Conservation (phyloP, 2,888 invertebrate species). For the Orthosia gothica region DNA sequence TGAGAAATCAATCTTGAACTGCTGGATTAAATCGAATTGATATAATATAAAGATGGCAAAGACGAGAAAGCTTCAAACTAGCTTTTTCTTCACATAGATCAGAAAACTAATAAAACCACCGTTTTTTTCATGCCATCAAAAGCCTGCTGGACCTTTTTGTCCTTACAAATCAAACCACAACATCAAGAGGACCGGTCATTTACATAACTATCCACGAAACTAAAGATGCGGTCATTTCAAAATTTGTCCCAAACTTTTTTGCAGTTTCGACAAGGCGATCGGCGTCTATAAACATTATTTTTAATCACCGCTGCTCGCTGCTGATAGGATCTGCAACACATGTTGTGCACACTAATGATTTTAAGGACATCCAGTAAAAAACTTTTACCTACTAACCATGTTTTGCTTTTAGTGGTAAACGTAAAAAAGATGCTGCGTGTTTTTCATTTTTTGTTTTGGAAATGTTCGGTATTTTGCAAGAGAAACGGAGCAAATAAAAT, state of each 20-base stretch:
- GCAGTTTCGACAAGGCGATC: slow-evolving; percentile 71
- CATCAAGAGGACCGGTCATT: slow-evolving; percentile 42
- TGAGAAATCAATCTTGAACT: background rate
- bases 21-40: background rate
- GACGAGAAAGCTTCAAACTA: background rate
- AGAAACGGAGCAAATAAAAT: background rate
- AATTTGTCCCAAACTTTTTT: slow-evolving; percentile 74
- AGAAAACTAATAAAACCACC: background rate
- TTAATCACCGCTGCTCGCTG: slow-evolving; percentile 77
- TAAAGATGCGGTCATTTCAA: slow-evolving; percentile 75
- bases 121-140: background rate
- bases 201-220: slow-evolving; percentile 55
- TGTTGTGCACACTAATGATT: slow-evolving; percentile 87
- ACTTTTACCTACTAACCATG: slow-evolving; percentile 61
- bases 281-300: slow-evolving; percentile 81
- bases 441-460: background rate
- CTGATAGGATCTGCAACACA: slow-evolving; percentile 87
- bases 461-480: background rate
- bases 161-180: background rate
- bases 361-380: slow-evolving; percentile 77
- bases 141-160: background rate
- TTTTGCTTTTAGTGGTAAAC: slow-evolving; percentile 46
- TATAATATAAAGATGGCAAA: background rate
- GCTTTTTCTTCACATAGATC: background rate
- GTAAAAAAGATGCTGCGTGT: slow-evolving; percentile 38